Evolutionary conservation across 2,888 invertebrate genomes (phyloP).

Genomic region (Anoplius nigerrimus): DNA sequence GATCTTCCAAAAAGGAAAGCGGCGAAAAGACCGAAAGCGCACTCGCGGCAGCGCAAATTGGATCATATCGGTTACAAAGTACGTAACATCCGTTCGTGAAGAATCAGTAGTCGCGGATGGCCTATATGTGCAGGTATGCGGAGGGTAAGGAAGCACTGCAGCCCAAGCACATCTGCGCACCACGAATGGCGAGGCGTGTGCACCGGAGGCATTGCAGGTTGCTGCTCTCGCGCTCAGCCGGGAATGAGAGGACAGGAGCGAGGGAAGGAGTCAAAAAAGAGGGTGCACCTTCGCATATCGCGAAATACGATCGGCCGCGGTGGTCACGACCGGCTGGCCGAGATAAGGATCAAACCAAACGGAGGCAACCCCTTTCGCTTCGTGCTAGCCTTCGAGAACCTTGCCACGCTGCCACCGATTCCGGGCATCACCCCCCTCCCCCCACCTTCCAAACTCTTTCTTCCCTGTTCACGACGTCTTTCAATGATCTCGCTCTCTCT

Average conservation of each 20-base stretch:
- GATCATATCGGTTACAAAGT: conserved; percentile 9
- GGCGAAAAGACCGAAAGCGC: background rate
- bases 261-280: conserved; percentile 52
- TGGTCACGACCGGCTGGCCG: conserved; percentile 64
- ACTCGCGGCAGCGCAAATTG: background rate
- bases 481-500: conserved; percentile 25
- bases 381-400: conserved; percentile 51
- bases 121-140: conserved; percentile 32
- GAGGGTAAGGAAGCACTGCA: conserved; percentile 46
- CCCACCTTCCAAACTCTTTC: conserved; percentile 12
- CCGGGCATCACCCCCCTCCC: conserved; percentile 6
- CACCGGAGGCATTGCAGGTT: conserved; percentile 46
- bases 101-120: background rate
- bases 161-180: conserved; percentile 46
- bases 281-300: conserved; percentile 51
- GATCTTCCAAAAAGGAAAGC: background rate
- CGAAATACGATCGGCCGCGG: conserved; percentile 61
- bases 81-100: background rate
- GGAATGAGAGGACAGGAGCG: conserved; percentile 19
- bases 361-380: conserved; percentile 55
- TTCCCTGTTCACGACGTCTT: too few species aligned
- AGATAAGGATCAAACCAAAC: conserved; percentile 61
- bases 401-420: conserved; percentile 65
- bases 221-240: conserved; percentile 27
- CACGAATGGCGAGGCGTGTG: conserved; percentile 44